Percentiles rank a stretch among this genome's conserved stretches.
Conservation (phyloP, 2,113 vertebrate genomes). For the Nesogale talazaci region DNA sequence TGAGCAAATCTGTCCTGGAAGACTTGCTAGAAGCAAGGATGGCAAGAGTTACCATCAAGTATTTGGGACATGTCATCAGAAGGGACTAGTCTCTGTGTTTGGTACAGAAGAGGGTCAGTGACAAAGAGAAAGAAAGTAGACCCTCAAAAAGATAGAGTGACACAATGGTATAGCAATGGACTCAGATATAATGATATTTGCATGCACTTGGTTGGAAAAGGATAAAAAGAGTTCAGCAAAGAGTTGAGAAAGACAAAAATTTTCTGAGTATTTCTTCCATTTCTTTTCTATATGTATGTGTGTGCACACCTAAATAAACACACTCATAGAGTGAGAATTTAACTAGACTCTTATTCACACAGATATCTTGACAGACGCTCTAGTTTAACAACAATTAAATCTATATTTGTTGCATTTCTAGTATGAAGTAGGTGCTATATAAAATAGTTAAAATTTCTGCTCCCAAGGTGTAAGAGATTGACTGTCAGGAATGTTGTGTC, state of each 20-base stretch:
- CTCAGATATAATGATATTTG: neutral
- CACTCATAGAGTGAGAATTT: neutral
- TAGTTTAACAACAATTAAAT: neutral
- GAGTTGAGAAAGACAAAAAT: neutral
- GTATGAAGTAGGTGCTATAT: neutral
- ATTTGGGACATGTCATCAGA: too few species aligned
- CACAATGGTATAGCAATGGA: neutral
- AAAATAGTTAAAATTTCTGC: neutral
- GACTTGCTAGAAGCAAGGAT: neutral
- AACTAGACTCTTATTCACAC: neutral
- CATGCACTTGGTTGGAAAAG: fast-evolving
- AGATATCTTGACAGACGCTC: neutral
- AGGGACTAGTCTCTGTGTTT: neutral
- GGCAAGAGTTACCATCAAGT: too few species aligned
- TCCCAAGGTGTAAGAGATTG: neutral
- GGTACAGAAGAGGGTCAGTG: too few species aligned
- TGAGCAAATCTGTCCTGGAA: neutral
- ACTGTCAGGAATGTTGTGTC: neutral
- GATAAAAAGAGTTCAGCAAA: neutral
- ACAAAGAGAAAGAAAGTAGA: neutral
- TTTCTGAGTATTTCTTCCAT: neutral
- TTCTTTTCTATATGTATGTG: neutral
- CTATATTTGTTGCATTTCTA: neutral
- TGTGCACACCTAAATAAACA: too few species aligned
- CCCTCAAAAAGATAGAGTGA: neutral